Evolutionary conservation across 2,113 vertebrate species (phyloP), one percentile per base, ranked within the genome.

Genomic region (Barnardius zonarius): DNA sequence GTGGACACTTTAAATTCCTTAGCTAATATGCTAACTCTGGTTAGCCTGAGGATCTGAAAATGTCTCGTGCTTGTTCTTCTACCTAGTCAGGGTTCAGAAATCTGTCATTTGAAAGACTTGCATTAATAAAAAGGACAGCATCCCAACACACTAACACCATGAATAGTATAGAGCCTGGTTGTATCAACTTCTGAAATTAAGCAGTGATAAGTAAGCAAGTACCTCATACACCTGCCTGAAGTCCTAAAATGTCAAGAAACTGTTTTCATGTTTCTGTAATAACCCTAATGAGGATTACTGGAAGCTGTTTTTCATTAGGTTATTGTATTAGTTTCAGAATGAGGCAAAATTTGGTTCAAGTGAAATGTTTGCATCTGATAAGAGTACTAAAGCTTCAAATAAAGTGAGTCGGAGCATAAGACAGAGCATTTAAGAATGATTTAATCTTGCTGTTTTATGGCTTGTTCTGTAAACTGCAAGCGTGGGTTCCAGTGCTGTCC

Each of bases 321-420:
- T 13, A 6, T 52, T 93, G 5, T 18, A 28, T 67, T 68, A 30
- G 11, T 88, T 91, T 78, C 51, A 86, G 35, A 81, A 78, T 67
- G 25, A 86, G 19, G 27, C 33, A 84, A 73, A 84, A 72, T 90
- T 82, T 90, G 37, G 43, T 87, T 92, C 66, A 81, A 8, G n/a
- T 51, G 15, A 92, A 89, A 23, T 89, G 30, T 37, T 91, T 68
- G 43, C 35, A 22, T 83, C 31, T 94, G 30, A 62, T 83, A 76
- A 48, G 48, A 82, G 15, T 73, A 24, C 72, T 76, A 87, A 82
- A 84, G 18, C 35, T 78, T 94, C 55, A 84, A 75, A 86, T 88
- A 92, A 88, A 95, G 33, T 52, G 2, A 33, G 49, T 79, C 63
- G 57, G 8, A 64, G 39, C 0, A 1, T 48, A 64, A 86, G 44